A percentile compares a stretch with the other conserved stretches of the same genome.
Evolutionary conservation across 2,797 vertebrate species (phyloP).

Genomic region (Sebastes cheni): DNA sequence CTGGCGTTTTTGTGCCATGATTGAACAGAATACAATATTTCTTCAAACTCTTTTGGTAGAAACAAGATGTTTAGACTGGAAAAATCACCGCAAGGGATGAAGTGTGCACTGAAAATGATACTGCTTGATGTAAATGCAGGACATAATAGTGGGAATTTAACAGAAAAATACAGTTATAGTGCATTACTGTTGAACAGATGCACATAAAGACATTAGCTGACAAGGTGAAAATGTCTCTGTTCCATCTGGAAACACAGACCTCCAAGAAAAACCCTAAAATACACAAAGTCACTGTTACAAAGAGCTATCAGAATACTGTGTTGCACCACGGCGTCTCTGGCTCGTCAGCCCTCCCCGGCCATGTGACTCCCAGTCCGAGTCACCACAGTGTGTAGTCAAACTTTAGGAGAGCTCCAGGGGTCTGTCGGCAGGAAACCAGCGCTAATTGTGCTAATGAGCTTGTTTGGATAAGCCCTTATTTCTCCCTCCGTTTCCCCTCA

Average conservation of each 20-base stretch:
- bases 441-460: slow-evolving; percentile 81
- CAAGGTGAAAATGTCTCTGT: background rate
- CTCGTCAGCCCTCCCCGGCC: background rate
- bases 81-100: no score
- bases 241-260: background rate
- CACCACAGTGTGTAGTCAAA: slow-evolving; percentile 60
- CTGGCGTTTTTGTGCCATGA: no score
- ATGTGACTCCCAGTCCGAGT: slow-evolving; percentile 44
- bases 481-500: slow-evolving; percentile 35
- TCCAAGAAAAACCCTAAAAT: background rate
- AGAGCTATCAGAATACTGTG: background rate
- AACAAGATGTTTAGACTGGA: background rate
- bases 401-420: slow-evolving; percentile 65
- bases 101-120: no score
- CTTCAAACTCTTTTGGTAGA: background rate
- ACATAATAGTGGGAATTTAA: background rate
- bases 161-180: background rate
- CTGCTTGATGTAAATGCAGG: background rate
- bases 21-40: background rate
- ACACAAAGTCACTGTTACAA: background rate
- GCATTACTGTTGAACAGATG: background rate
- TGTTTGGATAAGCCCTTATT: slow-evolving; percentile 74
- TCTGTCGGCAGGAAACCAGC: slow-evolving; percentile 65
- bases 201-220: background rate
- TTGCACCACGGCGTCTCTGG: background rate